Evolutionary conservation across 2,888 invertebrate species (phyloP).

Genomic region (Ichneumoninae sp.): DNA sequence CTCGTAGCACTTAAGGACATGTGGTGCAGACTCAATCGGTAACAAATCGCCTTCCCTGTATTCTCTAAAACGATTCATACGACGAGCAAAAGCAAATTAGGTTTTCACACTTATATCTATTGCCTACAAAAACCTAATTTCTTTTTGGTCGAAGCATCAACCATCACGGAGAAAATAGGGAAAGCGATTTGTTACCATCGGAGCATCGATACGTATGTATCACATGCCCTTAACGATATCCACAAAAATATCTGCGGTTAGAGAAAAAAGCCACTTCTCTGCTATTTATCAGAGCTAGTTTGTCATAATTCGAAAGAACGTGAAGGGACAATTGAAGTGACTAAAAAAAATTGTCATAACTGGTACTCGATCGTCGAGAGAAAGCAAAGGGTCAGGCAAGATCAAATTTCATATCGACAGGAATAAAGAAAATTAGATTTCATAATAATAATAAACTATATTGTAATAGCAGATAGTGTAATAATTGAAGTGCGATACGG

Average conservation of each 20-base stretch:
- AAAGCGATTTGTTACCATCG: no score
- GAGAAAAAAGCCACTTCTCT: constrained; percentile 10
- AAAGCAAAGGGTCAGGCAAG: constrained; percentile 24
- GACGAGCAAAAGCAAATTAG: no score
- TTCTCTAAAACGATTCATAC: no score
- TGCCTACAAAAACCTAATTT: no score
- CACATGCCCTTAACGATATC: not conserved
- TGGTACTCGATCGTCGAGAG: not conserved
- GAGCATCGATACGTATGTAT: no score
- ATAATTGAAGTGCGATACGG: constrained; percentile 34
- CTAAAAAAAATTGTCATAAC: not conserved
- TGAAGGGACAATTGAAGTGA: not conserved
- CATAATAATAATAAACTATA: constrained; percentile 63
- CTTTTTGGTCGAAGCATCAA: no score
- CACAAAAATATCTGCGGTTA: constrained; percentile 10
- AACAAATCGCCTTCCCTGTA: no score
- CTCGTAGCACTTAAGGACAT: not conserved
- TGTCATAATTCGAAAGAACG: constrained; percentile 21
- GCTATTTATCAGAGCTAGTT: constrained; percentile 39
- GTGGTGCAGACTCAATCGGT: no score
- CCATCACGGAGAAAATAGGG: no score
- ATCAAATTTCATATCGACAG: constrained; percentile 64
- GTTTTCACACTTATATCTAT: no score
- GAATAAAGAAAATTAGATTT: constrained; percentile 44
- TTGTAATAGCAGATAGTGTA: constrained; percentile 46